Base-by-base conservation (phyloP, 2,113 vertebrate genomes). In the Proterorhinus semilunaris region DNA sequence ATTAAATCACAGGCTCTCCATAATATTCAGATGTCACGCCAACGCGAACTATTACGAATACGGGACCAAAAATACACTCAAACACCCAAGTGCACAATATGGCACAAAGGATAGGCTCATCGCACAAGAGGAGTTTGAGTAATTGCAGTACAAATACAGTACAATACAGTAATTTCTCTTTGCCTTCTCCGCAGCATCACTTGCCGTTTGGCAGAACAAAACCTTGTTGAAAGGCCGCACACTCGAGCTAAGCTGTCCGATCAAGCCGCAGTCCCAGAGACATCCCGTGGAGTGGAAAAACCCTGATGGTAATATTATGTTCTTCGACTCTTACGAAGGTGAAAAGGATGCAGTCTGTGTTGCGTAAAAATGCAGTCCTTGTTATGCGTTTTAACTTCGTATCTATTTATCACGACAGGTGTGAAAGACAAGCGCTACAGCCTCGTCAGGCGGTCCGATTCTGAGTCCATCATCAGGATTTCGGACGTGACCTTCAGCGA, bases 231-330 rank as follows among this genome's bases (percentile, higher is more conserved):
- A 89, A 67, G 92, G 92, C 10, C 36, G 79, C 0, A 91, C 83
- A 1, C 48, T 93, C 44, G 42, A 12, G 6, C 21, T 93, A n/a
- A 77, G 0, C 1, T 93, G 93, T 58, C 76, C 76, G 1, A 0
- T 86, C 0, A 65, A 4, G 8, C 66, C 9, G 75, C 0, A 53
- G 51, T 65, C 45, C 62, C 13, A 36, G 0, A 9, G 74, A 5
- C 13, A 8, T 7, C n/a, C 10, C 0, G 49, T 91, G 10, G 91
- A 93, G 3, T 92, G 92, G 93, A 90, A 36, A 80, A 88, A 91
- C 66, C 87, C 91, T 55, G 3, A 77, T 0, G 76, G 71, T 46
- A 11, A 75, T 1, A 3, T 86, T 5, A 78, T 92, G 68, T 93
- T 91, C 70, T 91, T 91, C 57, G 89, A 89, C 64, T 1, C 0